These are phyloP conservation scores for Xanthorhoe designata DNA, from an alignment of 2,888 invertebrate species.

Conservation along the genomic window DNA sequence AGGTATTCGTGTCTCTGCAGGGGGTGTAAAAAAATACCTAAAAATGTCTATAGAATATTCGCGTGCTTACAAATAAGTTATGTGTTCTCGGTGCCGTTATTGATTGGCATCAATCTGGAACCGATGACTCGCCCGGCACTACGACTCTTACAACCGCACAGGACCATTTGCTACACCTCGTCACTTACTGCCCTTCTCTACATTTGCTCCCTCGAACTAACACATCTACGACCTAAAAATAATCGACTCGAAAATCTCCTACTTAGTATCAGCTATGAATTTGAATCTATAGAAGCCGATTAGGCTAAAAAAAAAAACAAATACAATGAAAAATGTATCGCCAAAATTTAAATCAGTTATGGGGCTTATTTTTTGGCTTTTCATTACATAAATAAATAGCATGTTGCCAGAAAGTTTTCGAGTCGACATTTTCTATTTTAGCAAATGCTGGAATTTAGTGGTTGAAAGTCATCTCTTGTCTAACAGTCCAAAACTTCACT, in stretches of 20 bases:
- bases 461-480: slow-evolving; percentile 6
- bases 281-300: not conserved
- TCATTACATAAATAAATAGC: not conserved
- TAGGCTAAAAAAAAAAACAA: not conserved
- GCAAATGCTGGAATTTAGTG: slow-evolving; percentile 1
- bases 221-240: slow-evolving; percentile 7
- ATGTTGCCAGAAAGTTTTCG: slow-evolving; percentile 3
- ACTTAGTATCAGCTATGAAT: not conserved
- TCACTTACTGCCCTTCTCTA: slow-evolving; percentile 25
- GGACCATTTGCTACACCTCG: slow-evolving; percentile 14
- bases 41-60: slow-evolving; percentile 43
- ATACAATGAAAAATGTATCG: not conserved
- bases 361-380: slow-evolving; percentile 3
- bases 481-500: slow-evolving; percentile 23
- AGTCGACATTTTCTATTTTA: slow-evolving; percentile 6
- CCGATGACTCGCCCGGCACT: slow-evolving; percentile 21
- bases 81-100: slow-evolving; percentile 45
- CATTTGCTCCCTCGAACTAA: slow-evolving; percentile 19
- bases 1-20: slow-evolving; percentile 63
- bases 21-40: slow-evolving; percentile 54
- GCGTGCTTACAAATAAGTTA: slow-evolving; percentile 48
- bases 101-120: slow-evolving; percentile 37
- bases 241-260: slow-evolving; percentile 21
- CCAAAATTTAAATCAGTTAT: slow-evolving; percentile 6
- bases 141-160: slow-evolving; percentile 11